Conservation (phyloP, 2,113 vertebrate genomes). For the Syrrhaptes paradoxus region DNA sequence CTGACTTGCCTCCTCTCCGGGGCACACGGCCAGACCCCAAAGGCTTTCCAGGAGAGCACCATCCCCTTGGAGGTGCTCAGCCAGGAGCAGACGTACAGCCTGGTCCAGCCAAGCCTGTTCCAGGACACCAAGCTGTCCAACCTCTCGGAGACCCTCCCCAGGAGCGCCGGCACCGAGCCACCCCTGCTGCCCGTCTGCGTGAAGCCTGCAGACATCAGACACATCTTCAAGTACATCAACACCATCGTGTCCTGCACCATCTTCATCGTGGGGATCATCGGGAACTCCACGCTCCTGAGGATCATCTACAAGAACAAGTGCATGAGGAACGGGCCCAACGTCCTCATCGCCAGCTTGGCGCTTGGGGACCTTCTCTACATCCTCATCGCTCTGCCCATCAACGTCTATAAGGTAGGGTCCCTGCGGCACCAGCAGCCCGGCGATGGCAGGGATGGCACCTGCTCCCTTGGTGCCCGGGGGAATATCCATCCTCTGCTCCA, state of each 20-base stretch:
- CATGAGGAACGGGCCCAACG: constrained; percentile 91
- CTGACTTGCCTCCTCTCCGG: not conserved
- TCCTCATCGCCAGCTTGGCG: constrained; percentile 89
- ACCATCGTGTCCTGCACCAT: constrained; percentile 88
- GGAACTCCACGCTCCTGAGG: constrained; percentile 87
- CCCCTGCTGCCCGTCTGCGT: constrained; percentile 78
- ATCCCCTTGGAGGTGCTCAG: not conserved
- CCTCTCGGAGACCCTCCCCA: not conserved
- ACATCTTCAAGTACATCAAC: constrained; percentile 89
- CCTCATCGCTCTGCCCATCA: constrained; percentile 88
- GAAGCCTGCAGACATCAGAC: constrained; percentile 80
- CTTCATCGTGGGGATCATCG: constrained; percentile 88
- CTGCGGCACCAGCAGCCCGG: accelerated
- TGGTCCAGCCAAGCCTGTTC: not conserved
- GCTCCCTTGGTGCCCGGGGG: accelerated
- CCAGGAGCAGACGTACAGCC: constrained; percentile 5
- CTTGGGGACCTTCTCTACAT: constrained; percentile 91
- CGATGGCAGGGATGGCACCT: accelerated
- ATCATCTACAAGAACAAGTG: constrained; percentile 96
- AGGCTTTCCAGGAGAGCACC: not conserved
- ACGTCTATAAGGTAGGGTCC: constrained; percentile 84
- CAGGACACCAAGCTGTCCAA: not conserved
- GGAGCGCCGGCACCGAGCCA: not conserved
- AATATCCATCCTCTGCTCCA: not conserved
- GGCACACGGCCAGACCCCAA: not conserved